These are phyloP conservation scores for Cordilura impudica DNA, from an alignment of 2,888 invertebrate genomes.

Conservation along the genomic window DNA sequence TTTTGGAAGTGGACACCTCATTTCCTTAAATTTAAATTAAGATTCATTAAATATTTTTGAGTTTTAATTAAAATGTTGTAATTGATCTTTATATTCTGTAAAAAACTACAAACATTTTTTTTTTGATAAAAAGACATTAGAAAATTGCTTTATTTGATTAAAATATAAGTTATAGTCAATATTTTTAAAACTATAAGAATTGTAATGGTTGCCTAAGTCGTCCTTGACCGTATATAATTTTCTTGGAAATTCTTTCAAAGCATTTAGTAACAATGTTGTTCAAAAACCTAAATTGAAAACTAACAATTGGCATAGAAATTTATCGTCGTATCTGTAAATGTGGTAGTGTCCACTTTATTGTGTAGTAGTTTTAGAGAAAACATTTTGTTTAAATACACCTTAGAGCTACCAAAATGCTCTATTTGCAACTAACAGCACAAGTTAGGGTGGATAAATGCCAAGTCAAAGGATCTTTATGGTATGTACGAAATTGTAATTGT, in stretches of 20 bases:
- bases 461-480: conserved; percentile 24
- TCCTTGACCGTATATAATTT: neutral
- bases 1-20: too few species aligned
- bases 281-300: conserved; percentile 35
- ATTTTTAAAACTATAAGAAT: too few species aligned
- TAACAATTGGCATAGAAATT: conserved; percentile 15
- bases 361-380: conserved; percentile 13
- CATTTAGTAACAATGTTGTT: neutral
- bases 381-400: conserved; percentile 38
- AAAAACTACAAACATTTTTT: too few species aligned
- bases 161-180: too few species aligned
- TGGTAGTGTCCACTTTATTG: neutral
- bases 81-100: too few species aligned
- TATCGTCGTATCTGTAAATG: conserved; percentile 1
- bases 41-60: too few species aligned
- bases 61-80: too few species aligned
- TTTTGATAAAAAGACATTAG: too few species aligned
- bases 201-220: neutral
- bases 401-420: conserved; percentile 4
- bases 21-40: too few species aligned
- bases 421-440: neutral
- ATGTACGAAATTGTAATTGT: conserved; percentile 44
- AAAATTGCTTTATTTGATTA: too few species aligned
- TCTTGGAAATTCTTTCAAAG: conserved; percentile 7
- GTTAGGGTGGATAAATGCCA: neutral